These are phyloP conservation scores for Caenorhabditis angaria DNA, from an alignment of 2,888 invertebrate genomes.

Conservation along the genomic window DNA sequence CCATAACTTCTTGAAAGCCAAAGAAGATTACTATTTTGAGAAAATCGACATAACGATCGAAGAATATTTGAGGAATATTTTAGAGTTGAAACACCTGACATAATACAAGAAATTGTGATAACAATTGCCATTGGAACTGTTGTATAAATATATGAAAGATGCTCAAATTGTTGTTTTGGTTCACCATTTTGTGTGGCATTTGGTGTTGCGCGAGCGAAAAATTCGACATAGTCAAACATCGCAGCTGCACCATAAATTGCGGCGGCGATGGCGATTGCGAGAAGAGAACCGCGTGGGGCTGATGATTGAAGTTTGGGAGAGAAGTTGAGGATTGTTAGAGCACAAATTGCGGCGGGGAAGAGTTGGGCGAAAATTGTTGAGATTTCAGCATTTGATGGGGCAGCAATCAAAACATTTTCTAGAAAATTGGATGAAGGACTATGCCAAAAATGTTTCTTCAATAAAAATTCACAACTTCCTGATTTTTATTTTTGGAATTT, in stretches of 20 bases:
- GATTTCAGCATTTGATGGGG: conserved; percentile 25
- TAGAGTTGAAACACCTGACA: conserved; percentile 35
- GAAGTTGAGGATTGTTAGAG: conserved; percentile 31
- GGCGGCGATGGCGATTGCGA: conserved; percentile 28
- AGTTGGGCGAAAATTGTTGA: conserved; percentile 29
- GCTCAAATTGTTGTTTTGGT: conserved; percentile 7
- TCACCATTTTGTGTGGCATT: neutral
- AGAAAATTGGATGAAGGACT: neutral
- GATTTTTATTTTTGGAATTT: too few species aligned
- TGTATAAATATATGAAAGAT: conserved; percentile 34
- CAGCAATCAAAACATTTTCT: conserved; percentile 28
- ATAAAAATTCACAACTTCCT: too few species aligned
- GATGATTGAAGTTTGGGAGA: conserved; percentile 32
- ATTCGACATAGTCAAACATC: conserved; percentile 33
- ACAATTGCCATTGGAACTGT: conserved; percentile 37
- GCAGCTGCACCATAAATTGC: conserved; percentile 29
- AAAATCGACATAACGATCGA: conserved; percentile 23
- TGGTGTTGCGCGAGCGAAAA: conserved; percentile 18
- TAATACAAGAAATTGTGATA: conserved; percentile 25
- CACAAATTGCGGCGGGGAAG: conserved; percentile 39
- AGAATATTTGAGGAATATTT: conserved; percentile 34
- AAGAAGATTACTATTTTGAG: conserved; percentile 17
- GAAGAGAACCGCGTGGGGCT: conserved; percentile 33
- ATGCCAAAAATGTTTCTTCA: neutral
- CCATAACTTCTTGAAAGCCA: conserved; percentile 28